Evolutionary conservation across 2,797 vertebrate species (phyloP), one percentile per base, ranked within the genome.

Genomic region (Synaphobranchus kaupii): DNA sequence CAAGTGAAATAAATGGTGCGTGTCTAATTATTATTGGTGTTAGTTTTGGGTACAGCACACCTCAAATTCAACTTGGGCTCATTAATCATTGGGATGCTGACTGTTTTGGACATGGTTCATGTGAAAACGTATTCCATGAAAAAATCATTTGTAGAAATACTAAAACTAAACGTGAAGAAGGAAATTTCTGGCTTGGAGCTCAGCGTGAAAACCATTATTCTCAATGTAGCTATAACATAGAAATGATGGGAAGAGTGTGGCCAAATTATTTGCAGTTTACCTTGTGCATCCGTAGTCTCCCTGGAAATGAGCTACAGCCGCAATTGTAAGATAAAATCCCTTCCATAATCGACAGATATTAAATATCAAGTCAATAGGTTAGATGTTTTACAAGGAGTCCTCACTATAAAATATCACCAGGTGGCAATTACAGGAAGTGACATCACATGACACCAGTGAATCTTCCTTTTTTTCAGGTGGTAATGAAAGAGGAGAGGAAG

Each of bases 401-500:
- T 58, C 60, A 63, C 22, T 9, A 31, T 31, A 71, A 71, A 28
- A 31, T 1, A 28, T 31, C 66, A 31, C 6, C 9, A 1, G 66
- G 28, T 12, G 10, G 66, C 66, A 31, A 71, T 28, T 63, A 71
- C n/a, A 10, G 28, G n/a, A 31, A 71, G 8, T 28, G 28, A 31
- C n/a, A 31, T 31, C 66, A 28, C n/a, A n/a, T 66, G 63, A 66
- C 8, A 66, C 63, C 22, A 66, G 9, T 66, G 7, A 71, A 31
- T 48, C 28, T 85, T 39, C 34, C 15, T 54, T 34, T 83, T 39
- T 86, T 84, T 89, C 63, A 93, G 95, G 34, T 89, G 88, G 60
- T 88, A 83, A 5, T 82, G 84, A 90, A 84, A 81, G 93, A 95
- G 0, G 94, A 95, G 31, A 78, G 31, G n/a, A 92, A 85, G 88